A percentile compares a stretch with the other conserved stretches of the same genome.
Conservation (phyloP, 2,113 vertebrate species). For the Dryoscopus gambensis region DNA sequence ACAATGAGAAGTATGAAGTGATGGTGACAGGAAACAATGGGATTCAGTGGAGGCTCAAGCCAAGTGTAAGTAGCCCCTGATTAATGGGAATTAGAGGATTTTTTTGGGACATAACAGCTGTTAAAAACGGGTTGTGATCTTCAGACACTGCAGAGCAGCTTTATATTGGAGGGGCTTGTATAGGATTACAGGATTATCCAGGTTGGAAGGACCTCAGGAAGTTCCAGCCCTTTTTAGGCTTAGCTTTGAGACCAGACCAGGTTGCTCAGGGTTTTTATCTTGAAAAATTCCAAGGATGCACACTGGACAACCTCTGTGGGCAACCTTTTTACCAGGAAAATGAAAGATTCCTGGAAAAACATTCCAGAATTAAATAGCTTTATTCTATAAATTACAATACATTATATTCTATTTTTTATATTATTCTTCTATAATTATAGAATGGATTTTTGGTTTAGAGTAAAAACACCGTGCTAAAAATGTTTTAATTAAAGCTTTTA, state of each 20-base stretch:
- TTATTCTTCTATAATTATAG: not conserved
- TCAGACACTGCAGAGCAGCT: not conserved
- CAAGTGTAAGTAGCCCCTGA: constrained; percentile 63
- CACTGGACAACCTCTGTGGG: not conserved
- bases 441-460: not conserved
- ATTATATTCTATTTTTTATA: not conserved
- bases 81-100: not conserved
- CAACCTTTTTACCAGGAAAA: not conserved
- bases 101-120: not conserved
- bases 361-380: not conserved
- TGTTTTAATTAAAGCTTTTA: not conserved
- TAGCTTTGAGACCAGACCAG: not conserved
- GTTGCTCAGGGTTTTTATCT: not conserved
- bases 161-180: not conserved
- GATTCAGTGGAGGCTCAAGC: constrained; percentile 88
- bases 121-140: not conserved
- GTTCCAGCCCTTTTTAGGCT: not conserved
- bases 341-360: not conserved
- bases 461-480: not conserved
- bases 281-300: not conserved
- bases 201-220: not conserved
- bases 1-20: constrained; percentile 74
- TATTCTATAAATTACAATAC: not conserved
- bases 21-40: constrained; percentile 87
- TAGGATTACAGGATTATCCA: not conserved